These are phyloP conservation scores for Porites cylindrica DNA, from an alignment of 92 coral and sea anemone species.

Conservation along the genomic window DNA sequence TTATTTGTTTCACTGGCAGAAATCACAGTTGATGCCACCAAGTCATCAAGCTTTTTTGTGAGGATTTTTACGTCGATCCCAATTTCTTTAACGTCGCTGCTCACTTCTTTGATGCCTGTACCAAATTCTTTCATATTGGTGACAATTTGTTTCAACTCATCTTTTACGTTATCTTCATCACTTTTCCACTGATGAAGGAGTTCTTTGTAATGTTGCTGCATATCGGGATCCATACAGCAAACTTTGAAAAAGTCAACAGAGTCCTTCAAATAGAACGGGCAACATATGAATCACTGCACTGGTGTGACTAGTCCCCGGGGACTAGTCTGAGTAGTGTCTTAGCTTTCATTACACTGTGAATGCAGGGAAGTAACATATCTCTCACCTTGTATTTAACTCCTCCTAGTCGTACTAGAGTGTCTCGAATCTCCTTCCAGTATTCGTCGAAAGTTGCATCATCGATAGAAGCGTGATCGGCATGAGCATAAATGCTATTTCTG, in stretches of 20 bases:
- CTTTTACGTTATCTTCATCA: constrained; percentile 6
- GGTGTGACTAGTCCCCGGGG: neutral
- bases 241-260: constrained; percentile 36
- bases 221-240: constrained; percentile 54
- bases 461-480: constrained; percentile 36
- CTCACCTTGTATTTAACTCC: constrained; percentile 13
- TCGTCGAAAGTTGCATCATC: constrained; percentile 47
- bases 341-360: neutral
- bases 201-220: constrained; percentile 45
- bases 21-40: neutral
- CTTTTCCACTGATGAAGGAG: constrained; percentile 35
- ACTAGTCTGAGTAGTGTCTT: neutral
- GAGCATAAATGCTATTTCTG: constrained; percentile 48
- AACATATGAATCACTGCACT: neutral
- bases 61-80: neutral
- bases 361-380: neutral
- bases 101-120: too few species aligned
- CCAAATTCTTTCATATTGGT: neutral
- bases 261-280: neutral
- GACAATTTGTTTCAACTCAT: neutral
- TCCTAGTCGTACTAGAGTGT: constrained; percentile 48
- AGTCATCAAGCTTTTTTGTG: neutral
- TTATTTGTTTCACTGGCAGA: neutral
- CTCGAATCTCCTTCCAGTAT: constrained; percentile 60
- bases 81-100: neutral